Evolutionary conservation across 2,888 invertebrate species (phyloP), one percentile per base, ranked within the genome.

Genomic region (Drosophila paramelanica): DNA sequence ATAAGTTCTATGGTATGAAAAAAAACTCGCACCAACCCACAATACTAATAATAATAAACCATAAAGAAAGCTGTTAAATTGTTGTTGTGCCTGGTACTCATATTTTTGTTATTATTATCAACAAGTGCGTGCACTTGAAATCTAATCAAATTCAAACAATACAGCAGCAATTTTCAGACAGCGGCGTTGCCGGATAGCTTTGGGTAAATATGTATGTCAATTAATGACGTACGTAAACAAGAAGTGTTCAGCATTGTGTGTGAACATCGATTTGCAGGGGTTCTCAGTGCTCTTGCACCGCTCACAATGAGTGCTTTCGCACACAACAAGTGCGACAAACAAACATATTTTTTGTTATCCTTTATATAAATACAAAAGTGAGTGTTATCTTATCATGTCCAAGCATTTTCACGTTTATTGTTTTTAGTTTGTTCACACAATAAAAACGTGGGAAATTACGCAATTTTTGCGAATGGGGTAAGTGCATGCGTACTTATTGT

Each of bases 91-190:
- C 25, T 41, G 52, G 42, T 71, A 20, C 27, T 51, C 45, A 23
- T n/a, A 20, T 72, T 56, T 27, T 56, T 72, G 55, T 39, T 45
- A 23, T 36, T 59, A 51, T 49, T 62, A 36, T 31, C 51, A 49
- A 33, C 58, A 23, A 66, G 56, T 79, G 73, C 79, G 36, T 72
- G 58, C 45, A 72, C 68, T 62, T 59, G 51, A 79, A 81, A 79
- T 81, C 76, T 78, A 81, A 88, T 84, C 85, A 71, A 70, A 17
- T 17, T 17, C 17, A 20, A 20, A 20, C 20, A 20, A 20, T 3
- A 20, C 20, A 49, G 55, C 20, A 33, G 47, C 41, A 47, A n/a
- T 39, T 41, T 6, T 11, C n/a, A 42, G 38, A 45, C 11, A 33
- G 6, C 17, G 31, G 51, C 23, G 67, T 52, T 65, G 52, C 64